phyloP scores from a whole-genome alignment of 2,113 vertebrate genomes.

The Equus quagga region DNA sequence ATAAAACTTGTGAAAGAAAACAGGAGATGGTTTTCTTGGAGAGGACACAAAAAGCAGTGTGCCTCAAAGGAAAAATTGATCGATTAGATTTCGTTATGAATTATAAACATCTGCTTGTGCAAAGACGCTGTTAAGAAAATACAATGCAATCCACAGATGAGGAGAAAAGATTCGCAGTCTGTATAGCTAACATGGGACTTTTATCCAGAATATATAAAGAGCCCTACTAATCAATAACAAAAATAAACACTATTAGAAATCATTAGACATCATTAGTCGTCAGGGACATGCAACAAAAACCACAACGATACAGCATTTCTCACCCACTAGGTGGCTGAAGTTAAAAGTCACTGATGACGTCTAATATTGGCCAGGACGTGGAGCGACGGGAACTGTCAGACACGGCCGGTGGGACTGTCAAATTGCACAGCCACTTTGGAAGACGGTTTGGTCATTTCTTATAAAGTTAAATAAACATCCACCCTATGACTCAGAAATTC shows the following conservation, averaged over 20 bases:
- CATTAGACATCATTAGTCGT: not conserved
- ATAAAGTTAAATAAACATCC: not conserved
- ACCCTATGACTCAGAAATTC: not conserved
- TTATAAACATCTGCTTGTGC: not conserved
- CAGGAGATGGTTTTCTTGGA: not conserved
- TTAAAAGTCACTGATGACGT: fast-evolving
- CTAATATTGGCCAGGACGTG: fast-evolving
- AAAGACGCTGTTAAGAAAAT: not conserved
- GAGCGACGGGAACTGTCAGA: fast-evolving
- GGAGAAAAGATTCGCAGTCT: not conserved
- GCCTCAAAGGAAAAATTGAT: not conserved
- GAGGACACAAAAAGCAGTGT: not conserved
- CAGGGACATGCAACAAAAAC: not conserved
- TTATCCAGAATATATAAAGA: not conserved
- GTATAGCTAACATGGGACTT: fast-evolving
- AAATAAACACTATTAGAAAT: not conserved
- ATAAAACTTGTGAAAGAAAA: not conserved
- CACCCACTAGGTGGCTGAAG: not conserved
- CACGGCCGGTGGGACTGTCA: fast-evolving
- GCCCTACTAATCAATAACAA: not conserved
- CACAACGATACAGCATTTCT: not conserved
- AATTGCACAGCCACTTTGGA: not conserved
- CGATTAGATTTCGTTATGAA: not conserved
- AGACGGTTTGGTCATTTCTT: not conserved
- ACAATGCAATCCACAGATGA: not conserved